A percentile compares a stretch with the other conserved stretches of the same genome.
Conservation (phyloP, 2,888 invertebrate species). For the Embidobia sp. region DNA sequence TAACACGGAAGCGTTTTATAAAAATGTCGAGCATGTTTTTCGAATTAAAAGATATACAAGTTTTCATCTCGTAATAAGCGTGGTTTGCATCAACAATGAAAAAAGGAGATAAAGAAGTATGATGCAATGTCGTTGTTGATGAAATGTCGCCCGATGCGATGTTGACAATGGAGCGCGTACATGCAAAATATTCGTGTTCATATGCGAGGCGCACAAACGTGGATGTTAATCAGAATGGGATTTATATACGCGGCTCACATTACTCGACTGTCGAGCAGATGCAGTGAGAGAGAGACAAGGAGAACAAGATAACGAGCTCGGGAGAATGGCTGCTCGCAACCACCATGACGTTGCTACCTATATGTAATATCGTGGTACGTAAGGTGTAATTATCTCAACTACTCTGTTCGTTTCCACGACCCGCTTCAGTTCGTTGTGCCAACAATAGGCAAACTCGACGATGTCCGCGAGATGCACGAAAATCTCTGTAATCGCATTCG, state of each 20-base stretch:
- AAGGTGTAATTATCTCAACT: conserved; percentile 71
- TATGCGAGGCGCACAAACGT: conserved; percentile 63
- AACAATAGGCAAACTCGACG: conserved; percentile 66
- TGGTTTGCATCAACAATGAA: conserved; percentile 27
- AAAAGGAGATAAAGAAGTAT: conserved; percentile 23
- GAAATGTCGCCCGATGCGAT: conserved; percentile 52
- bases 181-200: conserved; percentile 48
- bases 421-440: conserved; percentile 66
- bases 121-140: conserved; percentile 50
- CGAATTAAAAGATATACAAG: too few relatives aligned
- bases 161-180: conserved; percentile 45
- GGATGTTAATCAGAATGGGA: conserved; percentile 79
- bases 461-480: conserved; percentile 56
- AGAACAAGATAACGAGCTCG: conserved; percentile 75
- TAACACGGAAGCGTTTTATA: too few relatives aligned
- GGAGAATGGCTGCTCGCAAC: conserved; percentile 67
- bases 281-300: conserved; percentile 73
- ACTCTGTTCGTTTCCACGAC: conserved; percentile 58
- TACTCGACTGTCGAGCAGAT: conserved; percentile 74
- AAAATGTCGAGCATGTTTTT: too few relatives aligned
- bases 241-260: conserved; percentile 77
- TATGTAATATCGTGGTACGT: conserved; percentile 71
- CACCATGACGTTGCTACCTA: conserved; percentile 64
- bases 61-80: conserved; percentile 45
- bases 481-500: conserved; percentile 55